A percentile compares a stretch with the other conserved stretches of the same genome.
These are phyloP conservation scores for Hyaena hyaena DNA, from an alignment of 2,113 vertebrate genomes.

Conservation along the genomic window DNA sequence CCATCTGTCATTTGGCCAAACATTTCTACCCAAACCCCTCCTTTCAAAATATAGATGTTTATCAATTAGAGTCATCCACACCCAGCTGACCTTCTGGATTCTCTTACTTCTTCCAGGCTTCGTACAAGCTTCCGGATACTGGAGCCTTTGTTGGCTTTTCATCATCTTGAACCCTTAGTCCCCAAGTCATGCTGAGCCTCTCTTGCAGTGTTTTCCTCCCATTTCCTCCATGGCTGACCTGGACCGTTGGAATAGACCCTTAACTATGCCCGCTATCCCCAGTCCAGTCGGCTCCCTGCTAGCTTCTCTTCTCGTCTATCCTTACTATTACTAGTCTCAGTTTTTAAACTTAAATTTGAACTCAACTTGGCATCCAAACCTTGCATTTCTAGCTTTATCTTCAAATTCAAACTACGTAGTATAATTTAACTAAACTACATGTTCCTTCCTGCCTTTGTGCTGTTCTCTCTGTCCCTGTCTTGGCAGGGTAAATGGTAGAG, in stretches of 20 bases:
- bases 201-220: neutral
- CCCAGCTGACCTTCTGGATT: neutral
- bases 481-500: neutral
- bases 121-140: neutral
- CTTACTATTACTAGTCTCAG: neutral
- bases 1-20: neutral
- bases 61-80: constrained; percentile 25
- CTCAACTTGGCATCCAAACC: neutral
- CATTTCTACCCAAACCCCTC: neutral
- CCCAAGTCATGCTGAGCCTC: neutral
- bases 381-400: constrained; percentile 17
- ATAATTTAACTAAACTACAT: neutral
- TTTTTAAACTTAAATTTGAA: constrained; percentile 28
- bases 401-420: neutral
- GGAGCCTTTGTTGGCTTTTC: neutral
- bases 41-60: neutral
- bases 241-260: neutral
- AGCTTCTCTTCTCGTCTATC: neutral
- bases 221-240: neutral
- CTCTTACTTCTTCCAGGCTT: neutral
- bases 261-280: too few relatives aligned
- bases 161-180: neutral
- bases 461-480: neutral
- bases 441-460: neutral
- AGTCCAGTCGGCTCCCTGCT: neutral